Evolutionary conservation across 2,797 vertebrate genomes (phyloP).

Genomic region (Uromys caudimaculatus): DNA sequence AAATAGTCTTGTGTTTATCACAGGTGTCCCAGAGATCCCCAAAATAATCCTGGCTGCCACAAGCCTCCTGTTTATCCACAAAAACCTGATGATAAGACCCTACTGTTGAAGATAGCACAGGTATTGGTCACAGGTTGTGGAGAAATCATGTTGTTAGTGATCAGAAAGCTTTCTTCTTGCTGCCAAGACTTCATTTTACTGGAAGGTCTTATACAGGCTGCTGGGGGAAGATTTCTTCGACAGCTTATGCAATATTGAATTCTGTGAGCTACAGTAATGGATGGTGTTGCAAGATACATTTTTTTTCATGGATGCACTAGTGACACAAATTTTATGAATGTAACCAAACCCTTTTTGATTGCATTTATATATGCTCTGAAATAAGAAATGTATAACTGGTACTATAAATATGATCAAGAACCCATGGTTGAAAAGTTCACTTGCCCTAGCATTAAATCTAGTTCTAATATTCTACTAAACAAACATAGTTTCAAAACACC

Average conservation of each 20-base stretch:
- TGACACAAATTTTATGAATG: too few relatives aligned
- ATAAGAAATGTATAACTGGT: not conserved
- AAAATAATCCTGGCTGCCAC: not conserved
- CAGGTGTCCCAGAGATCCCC: not conserved
- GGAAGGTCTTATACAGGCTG: not conserved
- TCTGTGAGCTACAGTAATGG: not conserved
- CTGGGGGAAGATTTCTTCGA: not conserved
- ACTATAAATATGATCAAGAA: not conserved
- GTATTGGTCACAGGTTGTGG: not conserved
- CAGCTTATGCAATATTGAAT: not conserved
- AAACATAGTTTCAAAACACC: not conserved
- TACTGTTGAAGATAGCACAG: not conserved
- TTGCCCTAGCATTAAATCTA: not conserved
- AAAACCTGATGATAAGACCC: not conserved
- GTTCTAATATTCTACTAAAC: not conserved
- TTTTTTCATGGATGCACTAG: too few relatives aligned
- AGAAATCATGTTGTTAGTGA: not conserved
- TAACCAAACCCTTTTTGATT: not conserved
- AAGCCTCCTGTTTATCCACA: not conserved
- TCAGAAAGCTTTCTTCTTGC: not conserved
- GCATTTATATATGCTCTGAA: not conserved
- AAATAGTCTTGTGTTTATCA: not conserved
- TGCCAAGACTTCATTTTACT: not conserved
- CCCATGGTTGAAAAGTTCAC: not conserved
- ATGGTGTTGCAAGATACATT: not conserved